Evolutionary conservation across 1,140 invertebrate species (phyloP).

Genomic region (Ostrea denselamellosa): DNA sequence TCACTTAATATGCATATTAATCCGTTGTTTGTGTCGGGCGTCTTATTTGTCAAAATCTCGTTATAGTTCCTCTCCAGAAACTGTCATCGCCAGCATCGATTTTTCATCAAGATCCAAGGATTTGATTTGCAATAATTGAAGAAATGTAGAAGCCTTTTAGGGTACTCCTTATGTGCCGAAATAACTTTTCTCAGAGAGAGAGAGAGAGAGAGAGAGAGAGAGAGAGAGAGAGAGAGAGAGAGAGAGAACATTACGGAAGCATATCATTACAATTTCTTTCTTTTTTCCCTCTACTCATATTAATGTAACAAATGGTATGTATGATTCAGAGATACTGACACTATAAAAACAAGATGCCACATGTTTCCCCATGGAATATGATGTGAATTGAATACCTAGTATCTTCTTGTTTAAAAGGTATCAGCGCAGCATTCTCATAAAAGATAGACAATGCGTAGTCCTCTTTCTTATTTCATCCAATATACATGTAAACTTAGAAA

Average conservation of each 20-base stretch:
- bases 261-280: neutral
- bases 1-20: constrained; percentile 40
- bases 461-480: neutral
- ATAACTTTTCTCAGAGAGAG: neutral
- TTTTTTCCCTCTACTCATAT: neutral
- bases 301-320: neutral
- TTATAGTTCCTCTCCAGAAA: constrained; percentile 28
- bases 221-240: neutral
- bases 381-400: neutral
- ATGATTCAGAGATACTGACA: neutral
- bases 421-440: neutral
- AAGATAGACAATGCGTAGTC: neutral
- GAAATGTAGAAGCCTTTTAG: constrained; percentile 29
- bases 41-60: constrained; percentile 39
- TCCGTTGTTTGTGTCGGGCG: constrained; percentile 35
- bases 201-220: neutral
- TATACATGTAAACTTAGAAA: neutral
- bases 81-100: constrained; percentile 31
- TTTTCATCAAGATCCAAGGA: constrained; percentile 35
- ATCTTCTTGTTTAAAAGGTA: neutral
- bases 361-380: neutral
- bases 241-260: neutral
- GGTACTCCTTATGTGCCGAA: neutral
- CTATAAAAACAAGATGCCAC: neutral
- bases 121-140: constrained; percentile 40